These are phyloP conservation scores for Brachionus plicatilis DNA, from an alignment of 1,140 invertebrate species.

Conservation along the genomic window DNA sequence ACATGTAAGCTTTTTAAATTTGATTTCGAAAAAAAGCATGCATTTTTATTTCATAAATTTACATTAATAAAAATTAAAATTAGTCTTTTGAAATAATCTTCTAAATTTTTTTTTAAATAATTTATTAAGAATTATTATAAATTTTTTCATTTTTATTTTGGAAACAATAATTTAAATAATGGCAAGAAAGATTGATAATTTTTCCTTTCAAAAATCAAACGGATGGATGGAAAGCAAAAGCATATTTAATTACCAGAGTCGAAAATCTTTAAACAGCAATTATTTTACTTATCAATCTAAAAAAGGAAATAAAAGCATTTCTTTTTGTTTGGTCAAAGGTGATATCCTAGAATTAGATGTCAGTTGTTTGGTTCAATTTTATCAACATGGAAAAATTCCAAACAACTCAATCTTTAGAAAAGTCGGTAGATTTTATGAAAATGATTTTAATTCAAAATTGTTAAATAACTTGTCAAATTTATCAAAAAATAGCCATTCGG, in stretches of 20 bases:
- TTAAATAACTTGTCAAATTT: not conserved
- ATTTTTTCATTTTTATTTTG: not conserved
- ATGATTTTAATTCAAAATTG: not conserved
- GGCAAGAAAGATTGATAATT: not conserved
- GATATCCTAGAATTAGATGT: not conserved
- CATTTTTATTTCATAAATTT: not conserved
- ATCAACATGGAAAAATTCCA: not conserved
- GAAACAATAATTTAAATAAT: not conserved
- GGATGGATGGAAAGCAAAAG: not conserved
- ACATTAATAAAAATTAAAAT: too few relatives aligned
- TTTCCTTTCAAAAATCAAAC: not conserved
- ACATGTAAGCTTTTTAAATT: not conserved
- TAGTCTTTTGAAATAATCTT: too few relatives aligned
- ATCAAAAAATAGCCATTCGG: not conserved
- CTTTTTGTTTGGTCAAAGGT: not conserved
- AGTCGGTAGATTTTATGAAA: not conserved
- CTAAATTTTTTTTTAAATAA: too few relatives aligned
- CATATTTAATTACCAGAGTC: not conserved
- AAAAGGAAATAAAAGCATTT: not conserved
- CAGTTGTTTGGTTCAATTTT: not conserved
- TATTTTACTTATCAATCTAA: not conserved
- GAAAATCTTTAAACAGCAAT: not conserved
- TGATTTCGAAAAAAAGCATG: not conserved
- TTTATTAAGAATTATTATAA: not conserved
- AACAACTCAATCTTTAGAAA: not conserved